Base-by-base conservation (phyloP, 2,113 vertebrate species). In the Egretta garzetta region DNA sequence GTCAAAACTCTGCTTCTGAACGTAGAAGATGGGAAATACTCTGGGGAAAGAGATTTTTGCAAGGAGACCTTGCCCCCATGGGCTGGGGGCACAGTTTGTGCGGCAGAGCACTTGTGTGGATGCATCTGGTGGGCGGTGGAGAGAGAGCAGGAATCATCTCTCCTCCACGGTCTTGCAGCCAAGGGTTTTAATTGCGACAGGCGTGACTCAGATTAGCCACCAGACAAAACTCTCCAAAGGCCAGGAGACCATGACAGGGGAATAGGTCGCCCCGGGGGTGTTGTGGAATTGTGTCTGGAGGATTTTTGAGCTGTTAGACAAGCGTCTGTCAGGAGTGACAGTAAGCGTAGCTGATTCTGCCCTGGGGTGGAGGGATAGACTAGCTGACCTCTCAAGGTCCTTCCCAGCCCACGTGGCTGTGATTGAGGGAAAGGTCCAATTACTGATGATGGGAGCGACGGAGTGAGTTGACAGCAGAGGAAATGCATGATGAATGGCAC, bases 281-380 rank as follows among this genome's bases (percentile, higher is more conserved):
- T 91, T 95, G 95, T 76, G 90, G 96, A 93, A 93, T 82, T 2
- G 2, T 58, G 93, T 93, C 93, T 96, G 91, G 66, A 75, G 35
- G 84, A 88, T 94, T 94, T 94, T n/a, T 95, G 87, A 87, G 58
- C 84, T 68, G 43, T 94, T 68, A 93, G 90, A 88, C 70, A 94
- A 89, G 56, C 2, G 3, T 59, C 68, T 60, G 64, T 64, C 77
- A 93, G 66, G 66, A 91, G 66, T 49, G 84, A 94, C 87, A 79
- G 80, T 67, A 30, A 93, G 68, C 8, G 0, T 56, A 91, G 87
- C 77, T 41, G 84, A 91, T 87, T 64, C 84, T 93, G 91, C 84
- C 93, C 56, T 21, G 74, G 71, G 77, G 93, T 47, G 1, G 45
- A 88, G 70, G 58, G 74, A 80, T 80, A 90, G 84, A 75, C 49